Percentiles rank a stretch among this genome's conserved stretches.
Conservation (phyloP, 2,797 vertebrate species). For the Hylomyscus alleni region DNA sequence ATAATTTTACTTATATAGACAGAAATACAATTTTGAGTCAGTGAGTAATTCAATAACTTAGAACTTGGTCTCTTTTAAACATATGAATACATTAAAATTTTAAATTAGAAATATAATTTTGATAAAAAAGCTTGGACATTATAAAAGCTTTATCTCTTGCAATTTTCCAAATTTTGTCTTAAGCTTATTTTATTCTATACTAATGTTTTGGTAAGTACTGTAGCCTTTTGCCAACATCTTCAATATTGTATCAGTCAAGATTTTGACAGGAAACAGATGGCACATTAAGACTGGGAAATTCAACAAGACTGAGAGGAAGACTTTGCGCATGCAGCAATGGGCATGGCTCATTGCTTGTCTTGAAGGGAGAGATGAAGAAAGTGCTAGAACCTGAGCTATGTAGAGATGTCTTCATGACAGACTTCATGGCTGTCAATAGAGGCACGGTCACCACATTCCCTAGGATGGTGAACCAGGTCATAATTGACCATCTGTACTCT, state of each 20-base stretch:
- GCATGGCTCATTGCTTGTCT: not conserved
- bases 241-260: slow-evolving; percentile 60
- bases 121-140: not conserved
- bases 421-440: not conserved
- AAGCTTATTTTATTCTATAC: slow-evolving; percentile 22
- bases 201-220: slow-evolving; percentile 52
- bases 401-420: too few relatives aligned
- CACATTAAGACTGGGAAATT: slow-evolving; percentile 19
- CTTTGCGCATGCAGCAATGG: not conserved
- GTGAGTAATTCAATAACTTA: slow-evolving; percentile 21
- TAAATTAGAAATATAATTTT: not conserved
- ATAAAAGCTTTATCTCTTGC: not conserved
- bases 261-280: slow-evolving; percentile 64
- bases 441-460: rapidly evolving
- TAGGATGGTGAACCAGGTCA: not conserved
- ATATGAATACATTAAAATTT: not conserved
- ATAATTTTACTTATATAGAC: slow-evolving; percentile 10
- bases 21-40: not conserved
- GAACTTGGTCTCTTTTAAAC: not conserved
- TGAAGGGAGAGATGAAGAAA: not conserved
- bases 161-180: slow-evolving; percentile 44
- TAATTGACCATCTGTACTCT: not conserved
- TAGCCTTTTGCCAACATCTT: slow-evolving; percentile 63
- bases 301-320: not conserved
- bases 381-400: not conserved